A percentile compares a stretch with the other conserved stretches of the same genome.
Conservation (phyloP, 2,797 vertebrate genomes). For the Amazona ochrocephala region DNA sequence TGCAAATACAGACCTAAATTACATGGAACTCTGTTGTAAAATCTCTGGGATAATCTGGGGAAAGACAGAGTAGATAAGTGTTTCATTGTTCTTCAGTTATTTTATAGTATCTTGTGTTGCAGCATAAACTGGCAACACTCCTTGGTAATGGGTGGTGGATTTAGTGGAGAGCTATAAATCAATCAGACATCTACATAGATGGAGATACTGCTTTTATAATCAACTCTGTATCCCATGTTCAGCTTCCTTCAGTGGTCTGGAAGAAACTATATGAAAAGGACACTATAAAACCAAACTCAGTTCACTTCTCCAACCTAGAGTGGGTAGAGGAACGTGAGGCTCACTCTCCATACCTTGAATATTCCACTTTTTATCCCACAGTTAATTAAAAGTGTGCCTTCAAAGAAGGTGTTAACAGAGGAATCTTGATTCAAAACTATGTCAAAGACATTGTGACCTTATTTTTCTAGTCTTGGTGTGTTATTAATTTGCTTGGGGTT, state of each 20-base stretch:
- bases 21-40: neutral
- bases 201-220: neutral
- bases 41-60: neutral
- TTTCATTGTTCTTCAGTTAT: neutral
- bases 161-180: neutral
- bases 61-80: neutral
- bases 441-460: slow-evolving; percentile 55
- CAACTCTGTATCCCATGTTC: neutral
- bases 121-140: neutral
- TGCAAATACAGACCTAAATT: neutral
- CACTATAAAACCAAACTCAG: neutral
- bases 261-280: neutral
- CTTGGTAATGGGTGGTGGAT: neutral
- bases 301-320: neutral
- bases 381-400: slow-evolving; percentile 4
- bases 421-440: slow-evolving; percentile 1
- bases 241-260: neutral
- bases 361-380: neutral
- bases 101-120: neutral
- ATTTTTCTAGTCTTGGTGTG: slow-evolving; percentile 25
- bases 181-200: neutral
- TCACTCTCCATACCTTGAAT: neutral
- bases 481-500: slow-evolving; percentile 60
- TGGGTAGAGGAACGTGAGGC: neutral
- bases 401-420: slow-evolving; percentile 13